phyloP scores from a whole-genome alignment of 2,888 invertebrate genomes.

The Lamellibrachia satsuma region DNA sequence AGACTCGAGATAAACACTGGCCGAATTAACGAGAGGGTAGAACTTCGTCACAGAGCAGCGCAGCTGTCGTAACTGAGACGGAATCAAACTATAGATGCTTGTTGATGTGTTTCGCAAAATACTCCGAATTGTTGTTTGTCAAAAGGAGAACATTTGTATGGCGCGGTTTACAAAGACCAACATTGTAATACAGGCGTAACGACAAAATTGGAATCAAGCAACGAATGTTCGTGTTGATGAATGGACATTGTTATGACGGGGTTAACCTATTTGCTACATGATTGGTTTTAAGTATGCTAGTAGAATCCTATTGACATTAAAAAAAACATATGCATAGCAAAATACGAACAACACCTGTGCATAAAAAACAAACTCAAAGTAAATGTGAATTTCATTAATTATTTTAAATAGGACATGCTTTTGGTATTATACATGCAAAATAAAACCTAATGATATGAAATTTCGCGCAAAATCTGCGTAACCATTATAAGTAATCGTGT shows the following conservation, averaged over 20 bases:
- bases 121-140: neutral
- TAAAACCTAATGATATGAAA: too few relatives aligned
- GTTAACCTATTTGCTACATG: neutral
- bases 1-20: neutral
- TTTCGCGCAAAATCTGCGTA: too few relatives aligned
- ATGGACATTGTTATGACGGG: neutral
- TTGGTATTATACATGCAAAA: too few relatives aligned
- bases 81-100: neutral
- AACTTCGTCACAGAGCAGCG: neutral
- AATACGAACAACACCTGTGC: too few relatives aligned
- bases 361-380: too few relatives aligned
- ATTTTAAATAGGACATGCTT: too few relatives aligned
- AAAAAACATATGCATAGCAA: too few relatives aligned
- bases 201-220: neutral
- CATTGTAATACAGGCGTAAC: neutral
- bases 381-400: too few relatives aligned
- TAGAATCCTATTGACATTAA: too few relatives aligned
- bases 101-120: neutral
- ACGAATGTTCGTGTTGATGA: neutral
- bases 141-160: neutral
- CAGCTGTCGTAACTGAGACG: neutral
- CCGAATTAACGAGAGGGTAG: neutral
- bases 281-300: too few relatives aligned
- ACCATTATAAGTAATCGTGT: too few relatives aligned
- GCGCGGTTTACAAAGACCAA: neutral